These are phyloP conservation scores for Alligator mississippiensis DNA, from an alignment of 2,113 vertebrate genomes.

Conservation along the genomic window DNA sequence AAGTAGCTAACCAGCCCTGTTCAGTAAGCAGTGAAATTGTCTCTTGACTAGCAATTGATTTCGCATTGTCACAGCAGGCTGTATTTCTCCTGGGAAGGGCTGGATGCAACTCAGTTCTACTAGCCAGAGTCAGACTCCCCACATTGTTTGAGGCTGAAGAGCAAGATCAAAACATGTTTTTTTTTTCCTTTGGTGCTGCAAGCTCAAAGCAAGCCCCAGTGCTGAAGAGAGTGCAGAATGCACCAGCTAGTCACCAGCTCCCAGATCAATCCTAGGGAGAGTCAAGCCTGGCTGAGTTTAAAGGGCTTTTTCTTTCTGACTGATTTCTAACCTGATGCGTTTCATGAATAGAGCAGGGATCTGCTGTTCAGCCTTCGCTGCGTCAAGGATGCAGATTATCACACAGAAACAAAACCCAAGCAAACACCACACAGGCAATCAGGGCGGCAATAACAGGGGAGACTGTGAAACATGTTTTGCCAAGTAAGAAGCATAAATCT, in stretches of 20 bases:
- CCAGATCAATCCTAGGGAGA: neutral
- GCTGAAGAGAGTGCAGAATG: neutral
- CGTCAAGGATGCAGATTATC: rapidly evolving
- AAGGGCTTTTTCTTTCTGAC: neutral
- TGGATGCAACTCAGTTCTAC: neutral
- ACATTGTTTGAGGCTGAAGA: neutral
- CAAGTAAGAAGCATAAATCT: neutral
- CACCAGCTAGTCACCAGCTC: neutral
- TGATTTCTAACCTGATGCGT: neutral
- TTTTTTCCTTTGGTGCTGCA: rapidly evolving
- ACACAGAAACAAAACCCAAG: rapidly evolving
- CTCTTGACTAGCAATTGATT: neutral
- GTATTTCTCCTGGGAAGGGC: neutral
- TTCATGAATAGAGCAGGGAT: neutral
- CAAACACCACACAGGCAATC: neutral
- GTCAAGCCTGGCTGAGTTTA: neutral
- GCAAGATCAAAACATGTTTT: neutral
- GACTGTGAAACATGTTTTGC: neutral
- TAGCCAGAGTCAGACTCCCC: neutral
- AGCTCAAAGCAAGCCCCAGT: neutral
- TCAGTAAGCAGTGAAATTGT: rapidly evolving
- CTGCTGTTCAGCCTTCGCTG: neutral
- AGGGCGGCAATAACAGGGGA: rapidly evolving
- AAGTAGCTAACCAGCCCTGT: neutral
- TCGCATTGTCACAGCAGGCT: neutral